Evolutionary conservation across 2,113 vertebrate species (phyloP), one percentile per base, ranked within the genome.

Genomic region (Varanus salvator): DNA sequence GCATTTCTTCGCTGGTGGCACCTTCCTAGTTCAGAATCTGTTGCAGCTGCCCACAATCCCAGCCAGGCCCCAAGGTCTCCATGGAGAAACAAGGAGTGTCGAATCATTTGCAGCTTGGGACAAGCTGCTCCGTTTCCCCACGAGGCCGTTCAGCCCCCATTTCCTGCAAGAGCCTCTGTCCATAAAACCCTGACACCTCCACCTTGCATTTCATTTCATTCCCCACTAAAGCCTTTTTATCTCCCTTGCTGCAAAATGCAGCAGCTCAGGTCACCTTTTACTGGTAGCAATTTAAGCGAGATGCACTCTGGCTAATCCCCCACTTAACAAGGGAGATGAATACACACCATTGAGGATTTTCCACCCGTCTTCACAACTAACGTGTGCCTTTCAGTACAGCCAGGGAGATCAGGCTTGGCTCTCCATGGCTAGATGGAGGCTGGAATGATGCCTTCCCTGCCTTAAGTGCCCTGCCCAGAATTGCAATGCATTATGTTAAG

Each of bases 251-350:
- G 23, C 68, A 71, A 87, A 87, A 48, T 54, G 66, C 77, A 71
- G 77, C 50, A 3, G 77, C 77, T 71, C 77, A 3, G 87, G 87
- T 71, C 66, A 57, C 34, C 87, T 34, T 88, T 88, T 54, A 52
- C 87, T 5, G 12, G 48, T 54, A 64, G 69, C 87, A 64, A 76
- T 83, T 89, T 89, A 64, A 38, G 69, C 2, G 52, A 75, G 87
- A 76, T 25, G 81, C 88, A 84, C 29, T 84, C 38, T 44, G 27
- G 38, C 81, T 84, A 84, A 89, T 89, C 88, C 88, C 25, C 44
- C 8, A 50, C 80, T 89, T 89, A 84, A 84, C 87, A 76, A 89
- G 71, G 87, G 81, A 89, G 57, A 50, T 50, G 80, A 89, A 89
- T 66, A 66, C 17, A 23, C 34, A 12, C 54, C 54, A 12, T 8